Evolutionary conservation across 2,113 vertebrate species (phyloP).

Genomic region (Furnarius figulus): DNA sequence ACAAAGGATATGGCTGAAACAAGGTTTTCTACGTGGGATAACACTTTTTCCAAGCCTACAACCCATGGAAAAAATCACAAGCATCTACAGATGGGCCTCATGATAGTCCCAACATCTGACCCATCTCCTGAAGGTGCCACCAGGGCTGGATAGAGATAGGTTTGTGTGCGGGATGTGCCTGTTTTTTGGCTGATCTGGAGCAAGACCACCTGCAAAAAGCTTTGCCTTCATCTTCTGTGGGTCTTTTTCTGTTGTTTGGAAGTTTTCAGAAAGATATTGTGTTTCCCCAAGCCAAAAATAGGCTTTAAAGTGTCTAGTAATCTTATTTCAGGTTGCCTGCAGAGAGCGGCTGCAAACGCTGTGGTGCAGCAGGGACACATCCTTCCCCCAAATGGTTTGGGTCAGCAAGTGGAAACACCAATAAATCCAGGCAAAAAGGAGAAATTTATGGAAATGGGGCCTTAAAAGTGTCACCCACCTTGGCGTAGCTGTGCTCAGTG

Average conservation of each 20-base stretch:
- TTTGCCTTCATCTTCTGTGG: neutral
- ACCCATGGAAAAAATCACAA: neutral
- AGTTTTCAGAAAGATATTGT: neutral
- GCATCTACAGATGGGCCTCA: neutral
- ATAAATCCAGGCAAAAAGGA: neutral
- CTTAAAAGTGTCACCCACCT: neutral
- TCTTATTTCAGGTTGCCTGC: neutral
- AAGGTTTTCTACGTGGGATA: neutral
- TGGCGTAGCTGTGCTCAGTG: neutral
- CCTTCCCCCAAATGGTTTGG: rapidly evolving
- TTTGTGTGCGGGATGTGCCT: neutral
- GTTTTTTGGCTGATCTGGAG: rapidly evolving
- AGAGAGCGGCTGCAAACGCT: neutral
- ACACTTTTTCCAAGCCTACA: neutral
- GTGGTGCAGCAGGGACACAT: rapidly evolving
- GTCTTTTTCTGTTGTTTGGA: neutral
- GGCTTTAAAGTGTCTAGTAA: neutral
- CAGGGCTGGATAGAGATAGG: neutral
- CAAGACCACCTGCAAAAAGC: rapidly evolving
- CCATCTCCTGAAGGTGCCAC: neutral
- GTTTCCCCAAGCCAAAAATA: neutral
- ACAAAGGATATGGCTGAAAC: neutral
- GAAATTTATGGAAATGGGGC: neutral
- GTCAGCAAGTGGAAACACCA: neutral
- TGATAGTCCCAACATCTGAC: neutral